A percentile compares a stretch with the other conserved stretches of the same genome.
phyloP scores from a whole-genome alignment of 2,797 vertebrate species.

The Mormyrus proboscirostris region DNA sequence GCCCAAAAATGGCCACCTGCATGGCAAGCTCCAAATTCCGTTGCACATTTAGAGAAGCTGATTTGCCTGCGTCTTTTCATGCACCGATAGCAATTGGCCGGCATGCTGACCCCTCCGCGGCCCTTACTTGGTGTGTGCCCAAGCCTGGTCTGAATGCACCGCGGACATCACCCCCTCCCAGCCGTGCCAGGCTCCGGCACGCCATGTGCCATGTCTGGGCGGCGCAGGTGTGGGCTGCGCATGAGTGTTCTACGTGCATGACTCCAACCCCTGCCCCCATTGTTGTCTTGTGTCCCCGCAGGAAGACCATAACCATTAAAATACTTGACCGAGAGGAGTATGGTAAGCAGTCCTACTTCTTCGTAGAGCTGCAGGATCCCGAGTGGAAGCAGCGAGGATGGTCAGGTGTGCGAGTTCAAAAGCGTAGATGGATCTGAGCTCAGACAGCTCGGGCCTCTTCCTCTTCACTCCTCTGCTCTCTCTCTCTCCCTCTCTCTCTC shows the following conservation, averaged over 20 bases:
- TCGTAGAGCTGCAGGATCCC: constrained; percentile 85
- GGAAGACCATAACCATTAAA: constrained; percentile 93
- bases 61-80: background rate
- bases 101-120: background rate
- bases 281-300: constrained; percentile 94
- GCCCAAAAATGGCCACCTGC: background rate
- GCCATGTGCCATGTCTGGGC: background rate
- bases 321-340: constrained; percentile 98
- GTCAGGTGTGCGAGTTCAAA: constrained; percentile 90
- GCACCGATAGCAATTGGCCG: background rate
- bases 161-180: background rate
- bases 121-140: constrained; percentile 4
- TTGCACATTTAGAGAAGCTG: background rate
- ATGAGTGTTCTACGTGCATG: constrained; percentile 45
- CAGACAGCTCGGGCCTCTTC: constrained; percentile 26
- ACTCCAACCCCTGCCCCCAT: constrained; percentile 66
- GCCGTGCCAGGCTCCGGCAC: background rate
- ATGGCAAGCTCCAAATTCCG: background rate
- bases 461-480: constrained; percentile 15
- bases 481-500: background rate
- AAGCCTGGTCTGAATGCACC: background rate
- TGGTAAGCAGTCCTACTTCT: constrained; percentile 98
- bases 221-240: constrained; percentile 36
- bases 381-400: constrained; percentile 88
- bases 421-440: constrained; percentile 37